These are phyloP conservation scores for Hippocampus barbouri DNA, from an alignment of 2,113 vertebrate genomes.

Conservation along the genomic window DNA sequence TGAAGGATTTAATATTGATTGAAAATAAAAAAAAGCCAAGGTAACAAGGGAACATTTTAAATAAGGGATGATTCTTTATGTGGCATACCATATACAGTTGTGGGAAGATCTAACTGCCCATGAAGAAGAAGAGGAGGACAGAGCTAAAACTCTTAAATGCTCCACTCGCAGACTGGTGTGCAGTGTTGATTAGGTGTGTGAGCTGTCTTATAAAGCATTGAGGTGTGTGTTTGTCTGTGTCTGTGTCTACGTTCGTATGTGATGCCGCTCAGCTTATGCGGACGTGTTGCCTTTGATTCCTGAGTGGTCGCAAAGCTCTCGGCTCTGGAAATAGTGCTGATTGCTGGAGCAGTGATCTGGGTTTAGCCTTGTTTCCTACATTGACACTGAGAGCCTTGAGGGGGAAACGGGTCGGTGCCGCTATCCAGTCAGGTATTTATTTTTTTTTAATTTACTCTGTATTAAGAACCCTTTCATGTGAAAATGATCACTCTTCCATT, in stretches of 20 bases:
- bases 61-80: too few species aligned
- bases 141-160: slow-evolving; percentile 47
- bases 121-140: slow-evolving; percentile 15
- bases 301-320: slow-evolving; percentile 50
- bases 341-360: slow-evolving; percentile 62
- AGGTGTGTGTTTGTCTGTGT: slow-evolving; percentile 7
- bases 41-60: too few species aligned
- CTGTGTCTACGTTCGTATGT: slow-evolving; percentile 5
- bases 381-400: slow-evolving; percentile 47
- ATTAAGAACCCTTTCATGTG: not conserved
- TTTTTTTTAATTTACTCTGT: slow-evolving; percentile 3
- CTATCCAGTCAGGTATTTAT: slow-evolving; percentile 19
- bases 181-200: slow-evolving; percentile 49
- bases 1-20: too few species aligned
- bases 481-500: slow-evolving; percentile 12
- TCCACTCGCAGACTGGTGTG: slow-evolving; percentile 22
- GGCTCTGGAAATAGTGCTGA: slow-evolving; percentile 63
- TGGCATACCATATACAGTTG: too few species aligned
- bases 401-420: slow-evolving; percentile 30
- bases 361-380: slow-evolving; percentile 68
- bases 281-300: slow-evolving; percentile 56
- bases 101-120: too few species aligned
- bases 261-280: slow-evolving; percentile 48
- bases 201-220: slow-evolving; percentile 43
- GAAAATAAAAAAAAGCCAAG: too few species aligned